Conservation (phyloP, 2,797 vertebrate species). For the Apodemus agrarius region DNA sequence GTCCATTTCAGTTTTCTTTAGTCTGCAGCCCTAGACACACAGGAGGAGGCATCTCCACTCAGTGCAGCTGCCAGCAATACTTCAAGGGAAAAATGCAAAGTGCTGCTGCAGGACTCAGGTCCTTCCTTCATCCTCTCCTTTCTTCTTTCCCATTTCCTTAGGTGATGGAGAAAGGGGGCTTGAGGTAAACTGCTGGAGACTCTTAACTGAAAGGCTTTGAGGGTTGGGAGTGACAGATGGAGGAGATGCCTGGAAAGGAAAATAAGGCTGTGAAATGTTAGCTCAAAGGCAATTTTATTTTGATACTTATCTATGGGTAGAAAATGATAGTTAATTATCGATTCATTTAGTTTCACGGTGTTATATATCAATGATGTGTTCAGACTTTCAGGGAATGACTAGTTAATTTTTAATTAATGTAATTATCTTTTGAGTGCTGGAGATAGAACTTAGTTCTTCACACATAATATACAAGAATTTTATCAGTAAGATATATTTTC, state of each 20-base stretch:
- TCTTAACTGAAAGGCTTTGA: neutral
- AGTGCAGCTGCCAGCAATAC: neutral
- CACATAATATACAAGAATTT: neutral
- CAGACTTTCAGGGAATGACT: neutral
- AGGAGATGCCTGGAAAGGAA: neutral
- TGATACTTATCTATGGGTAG: neutral
- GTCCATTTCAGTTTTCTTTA: neutral
- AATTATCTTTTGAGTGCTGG: neutral
- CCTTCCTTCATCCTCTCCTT: neutral
- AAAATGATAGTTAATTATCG: neutral
- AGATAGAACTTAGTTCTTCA: neutral
- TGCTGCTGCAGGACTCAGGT: neutral
- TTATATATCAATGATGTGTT: neutral
- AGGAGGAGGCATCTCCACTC: neutral
- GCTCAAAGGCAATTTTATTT: neutral
- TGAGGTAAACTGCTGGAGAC: neutral
- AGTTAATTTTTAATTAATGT: neutral
- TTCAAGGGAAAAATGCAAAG: constrained; percentile 4
- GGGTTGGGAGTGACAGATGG: neutral
- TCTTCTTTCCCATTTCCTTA: constrained; percentile 49
- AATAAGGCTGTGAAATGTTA: neutral
- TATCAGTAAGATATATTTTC: neutral
- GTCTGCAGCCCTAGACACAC: neutral
- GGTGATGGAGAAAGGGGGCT: neutral
- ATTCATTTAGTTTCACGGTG: neutral